Percentiles rank a stretch among this genome's conserved stretches.
Conservation (phyloP, 2,113 vertebrate genomes). For the Mystacornis crossleyi region DNA sequence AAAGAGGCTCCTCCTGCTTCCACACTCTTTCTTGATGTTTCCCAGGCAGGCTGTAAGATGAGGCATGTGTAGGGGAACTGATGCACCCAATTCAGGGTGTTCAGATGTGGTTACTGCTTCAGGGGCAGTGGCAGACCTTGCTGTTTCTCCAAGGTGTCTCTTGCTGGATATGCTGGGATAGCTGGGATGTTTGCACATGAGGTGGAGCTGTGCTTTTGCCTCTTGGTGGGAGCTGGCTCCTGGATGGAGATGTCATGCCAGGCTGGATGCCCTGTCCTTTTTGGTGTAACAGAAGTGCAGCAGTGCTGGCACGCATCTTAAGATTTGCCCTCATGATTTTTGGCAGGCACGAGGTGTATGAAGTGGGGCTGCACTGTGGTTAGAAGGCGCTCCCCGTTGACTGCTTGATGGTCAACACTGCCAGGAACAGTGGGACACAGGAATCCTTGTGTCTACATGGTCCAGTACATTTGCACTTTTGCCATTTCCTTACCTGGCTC, state of each 20-base stretch:
- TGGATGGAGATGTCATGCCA: accelerated
- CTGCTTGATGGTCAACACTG: not conserved
- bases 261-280: not conserved
- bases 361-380: not conserved
- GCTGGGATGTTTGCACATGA: not conserved
- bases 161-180: not conserved
- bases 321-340: not conserved
- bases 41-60: not conserved
- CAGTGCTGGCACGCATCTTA: not conserved
- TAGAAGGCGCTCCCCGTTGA: not conserved
- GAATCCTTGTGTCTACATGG: not conserved
- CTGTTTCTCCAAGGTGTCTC: not conserved
- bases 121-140: not conserved
- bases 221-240: not conserved
- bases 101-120: not conserved
- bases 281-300: accelerated
- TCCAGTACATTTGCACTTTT: not conserved
- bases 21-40: not conserved
- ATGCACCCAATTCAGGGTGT: not conserved
- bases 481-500: not conserved
- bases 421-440: not conserved
- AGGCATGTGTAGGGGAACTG: not conserved
- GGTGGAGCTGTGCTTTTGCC: not conserved
- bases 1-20: not conserved
- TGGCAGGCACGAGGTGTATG: not conserved